Evolutionary conservation across 2,113 vertebrate species (phyloP).

Genomic region (Lanius collurio): DNA sequence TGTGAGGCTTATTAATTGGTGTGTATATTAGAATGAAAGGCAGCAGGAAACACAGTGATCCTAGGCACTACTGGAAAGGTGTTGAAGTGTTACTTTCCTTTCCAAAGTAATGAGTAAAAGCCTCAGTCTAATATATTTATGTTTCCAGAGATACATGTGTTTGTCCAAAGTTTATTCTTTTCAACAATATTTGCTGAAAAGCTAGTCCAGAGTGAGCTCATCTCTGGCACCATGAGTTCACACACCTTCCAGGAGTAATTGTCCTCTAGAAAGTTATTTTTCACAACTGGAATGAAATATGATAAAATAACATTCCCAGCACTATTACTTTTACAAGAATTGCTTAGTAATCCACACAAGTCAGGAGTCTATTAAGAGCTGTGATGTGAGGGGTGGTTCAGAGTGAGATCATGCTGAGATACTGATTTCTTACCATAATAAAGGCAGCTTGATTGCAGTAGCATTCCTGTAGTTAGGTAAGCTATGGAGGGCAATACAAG

Average conservation of each 20-base stretch:
- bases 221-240: not conserved
- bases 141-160: not conserved
- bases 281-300: not conserved
- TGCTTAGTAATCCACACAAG: not conserved
- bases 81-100: not conserved
- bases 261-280: not conserved
- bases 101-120: not conserved
- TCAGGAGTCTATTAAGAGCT: not conserved
- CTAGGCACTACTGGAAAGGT: not conserved
- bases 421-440: not conserved
- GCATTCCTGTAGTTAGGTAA: not conserved
- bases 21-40: not conserved
- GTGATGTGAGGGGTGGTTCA: not conserved
- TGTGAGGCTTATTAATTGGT: not conserved
- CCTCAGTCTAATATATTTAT: not conserved
- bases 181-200: not conserved
- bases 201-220: not conserved
- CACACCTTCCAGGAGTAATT: not conserved
- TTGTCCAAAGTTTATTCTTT: not conserved
- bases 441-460: not conserved
- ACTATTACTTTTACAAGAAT: not conserved
- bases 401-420: conserved; percentile 8
- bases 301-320: not conserved
- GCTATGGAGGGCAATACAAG: not conserved
- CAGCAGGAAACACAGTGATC: not conserved